phyloP scores from a whole-genome alignment of 1,140 invertebrate species.

The Onthophagus taurus region DNA sequence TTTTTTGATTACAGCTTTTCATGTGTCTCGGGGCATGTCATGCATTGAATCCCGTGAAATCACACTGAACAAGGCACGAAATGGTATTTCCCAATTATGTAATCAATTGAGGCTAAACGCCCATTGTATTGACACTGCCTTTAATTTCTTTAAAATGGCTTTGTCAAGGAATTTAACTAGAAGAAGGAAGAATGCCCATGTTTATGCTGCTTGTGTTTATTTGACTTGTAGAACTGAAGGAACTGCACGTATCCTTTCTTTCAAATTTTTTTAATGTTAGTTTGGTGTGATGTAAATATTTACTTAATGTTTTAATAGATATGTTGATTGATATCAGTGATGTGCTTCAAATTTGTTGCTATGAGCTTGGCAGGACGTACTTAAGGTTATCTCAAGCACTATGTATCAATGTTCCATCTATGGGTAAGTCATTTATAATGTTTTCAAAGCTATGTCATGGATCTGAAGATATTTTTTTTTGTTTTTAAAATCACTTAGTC shows the following conservation, averaged over 20 bases:
- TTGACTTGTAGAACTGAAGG: constrained; percentile 92
- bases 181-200: constrained; percentile 82
- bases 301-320: constrained; percentile 48
- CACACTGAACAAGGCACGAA: constrained; percentile 78
- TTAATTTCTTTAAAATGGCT: constrained; percentile 96
- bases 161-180: constrained; percentile 78
- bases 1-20: constrained; percentile 49
- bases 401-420: constrained; percentile 86
- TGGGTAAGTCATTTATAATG: constrained; percentile 56
- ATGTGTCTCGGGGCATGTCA: constrained; percentile 55
- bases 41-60: constrained; percentile 78
- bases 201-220: constrained; percentile 95
- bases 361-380: constrained; percentile 89
- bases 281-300: not conserved
- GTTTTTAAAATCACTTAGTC: no score
- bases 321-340: constrained; percentile 98
- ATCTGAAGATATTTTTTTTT: no score
- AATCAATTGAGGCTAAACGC: constrained; percentile 77
- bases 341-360: constrained; percentile 91
- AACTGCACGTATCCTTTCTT: constrained; percentile 81
- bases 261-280: constrained; percentile 1
- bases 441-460: not conserved
- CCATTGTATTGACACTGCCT: constrained; percentile 85
- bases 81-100: constrained; percentile 67
- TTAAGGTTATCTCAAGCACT: constrained; percentile 79